Conservation (phyloP, 2,888 invertebrate genomes). For the Acrobasis suavella region DNA sequence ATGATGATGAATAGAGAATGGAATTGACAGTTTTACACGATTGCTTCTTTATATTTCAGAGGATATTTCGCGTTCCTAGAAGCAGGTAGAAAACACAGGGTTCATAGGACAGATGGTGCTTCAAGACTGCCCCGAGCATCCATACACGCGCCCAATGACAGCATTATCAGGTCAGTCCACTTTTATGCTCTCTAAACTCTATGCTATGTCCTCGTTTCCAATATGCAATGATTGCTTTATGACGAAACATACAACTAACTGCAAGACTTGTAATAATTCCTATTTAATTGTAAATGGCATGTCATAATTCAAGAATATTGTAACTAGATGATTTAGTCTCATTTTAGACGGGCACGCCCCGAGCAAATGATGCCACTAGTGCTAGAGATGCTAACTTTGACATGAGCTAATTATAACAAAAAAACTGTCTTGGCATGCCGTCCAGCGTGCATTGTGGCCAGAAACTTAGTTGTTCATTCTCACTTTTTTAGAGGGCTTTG, state of each 20-base stretch:
- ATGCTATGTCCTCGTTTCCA: constrained; percentile 41
- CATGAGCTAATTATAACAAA: constrained; percentile 4
- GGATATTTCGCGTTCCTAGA: constrained; percentile 95
- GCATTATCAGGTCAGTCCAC: constrained; percentile 82
- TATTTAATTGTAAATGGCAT: constrained; percentile 17
- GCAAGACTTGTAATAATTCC: constrained; percentile 22
- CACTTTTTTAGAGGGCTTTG: not conserved
- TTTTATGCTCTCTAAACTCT: constrained; percentile 19
- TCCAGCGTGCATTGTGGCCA: constrained; percentile 19
- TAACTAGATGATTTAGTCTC: not conserved
- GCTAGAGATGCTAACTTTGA: constrained; percentile 15
- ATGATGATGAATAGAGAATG: too few species aligned
- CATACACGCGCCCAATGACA: constrained; percentile 87
- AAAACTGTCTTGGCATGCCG: constrained; percentile 17
- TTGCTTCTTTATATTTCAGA: constrained; percentile 61
- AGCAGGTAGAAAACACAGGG: constrained; percentile 88
- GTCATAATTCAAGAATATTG: constrained; percentile 11
- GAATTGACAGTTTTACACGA: too few species aligned
- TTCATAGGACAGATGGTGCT: constrained; percentile 82
- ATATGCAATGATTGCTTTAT: constrained; percentile 43
- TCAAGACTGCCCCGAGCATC: constrained; percentile 81
- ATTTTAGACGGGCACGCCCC: not conserved
- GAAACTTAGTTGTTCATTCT: constrained; percentile 5
- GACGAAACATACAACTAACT: constrained; percentile 43
- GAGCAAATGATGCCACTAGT: constrained; percentile 1